Evolutionary conservation across 2,797 vertebrate species (phyloP).

Genomic region (Falco columbarius): DNA sequence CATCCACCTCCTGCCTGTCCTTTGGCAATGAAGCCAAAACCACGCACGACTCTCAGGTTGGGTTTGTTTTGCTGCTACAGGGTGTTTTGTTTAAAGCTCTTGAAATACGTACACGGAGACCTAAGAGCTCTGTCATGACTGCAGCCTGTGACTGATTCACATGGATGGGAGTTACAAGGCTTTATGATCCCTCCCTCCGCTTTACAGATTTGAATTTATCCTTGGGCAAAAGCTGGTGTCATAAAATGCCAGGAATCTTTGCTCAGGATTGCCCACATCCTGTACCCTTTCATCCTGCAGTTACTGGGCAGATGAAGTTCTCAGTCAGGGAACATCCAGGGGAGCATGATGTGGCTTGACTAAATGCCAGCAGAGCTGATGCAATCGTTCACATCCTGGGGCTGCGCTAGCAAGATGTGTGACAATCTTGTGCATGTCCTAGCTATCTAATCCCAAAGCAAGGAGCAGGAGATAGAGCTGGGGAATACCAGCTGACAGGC

Average conservation of each 20-base stretch:
- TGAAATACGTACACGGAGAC: not conserved
- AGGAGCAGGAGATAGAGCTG: not conserved
- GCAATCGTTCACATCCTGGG: not conserved
- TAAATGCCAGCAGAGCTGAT: not conserved
- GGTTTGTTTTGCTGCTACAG: not conserved
- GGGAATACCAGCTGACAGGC: not conserved
- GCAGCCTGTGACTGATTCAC: not conserved
- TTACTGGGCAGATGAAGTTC: not conserved
- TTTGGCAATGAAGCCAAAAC: not conserved
- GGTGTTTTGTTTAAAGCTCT: not conserved
- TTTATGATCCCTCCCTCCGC: not conserved
- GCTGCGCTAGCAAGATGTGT: not conserved
- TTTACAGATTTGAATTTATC: not conserved
- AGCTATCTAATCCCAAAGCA: not conserved
- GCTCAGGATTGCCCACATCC: not conserved
- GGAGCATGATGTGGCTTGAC: not conserved
- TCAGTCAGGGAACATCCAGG: not conserved
- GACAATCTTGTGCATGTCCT: not conserved
- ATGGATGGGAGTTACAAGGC: not conserved
- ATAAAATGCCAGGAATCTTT: not conserved
- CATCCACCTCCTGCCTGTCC: not conserved
- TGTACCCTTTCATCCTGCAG: not conserved
- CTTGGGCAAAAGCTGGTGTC: not conserved
- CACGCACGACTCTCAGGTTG: rapidly evolving
- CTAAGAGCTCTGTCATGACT: not conserved